Conservation (phyloP, 2,888 invertebrate genomes). For the Apodemia mormo region DNA sequence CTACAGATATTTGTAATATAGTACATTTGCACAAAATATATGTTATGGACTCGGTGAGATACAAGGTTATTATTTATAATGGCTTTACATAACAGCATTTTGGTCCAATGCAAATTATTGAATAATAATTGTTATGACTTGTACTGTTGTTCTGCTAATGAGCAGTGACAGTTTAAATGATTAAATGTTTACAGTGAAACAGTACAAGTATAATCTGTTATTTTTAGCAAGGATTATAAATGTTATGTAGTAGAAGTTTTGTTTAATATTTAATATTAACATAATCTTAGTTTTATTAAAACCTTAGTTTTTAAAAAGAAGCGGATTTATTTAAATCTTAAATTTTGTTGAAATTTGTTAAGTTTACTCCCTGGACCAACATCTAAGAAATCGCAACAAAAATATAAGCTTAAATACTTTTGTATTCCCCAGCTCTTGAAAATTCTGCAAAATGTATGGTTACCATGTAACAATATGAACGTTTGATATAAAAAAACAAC, state of each 20-base stretch:
- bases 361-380: background rate
- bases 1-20: constrained; percentile 29
- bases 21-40: constrained; percentile 24
- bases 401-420: background rate
- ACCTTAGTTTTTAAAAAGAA: background rate
- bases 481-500: background rate
- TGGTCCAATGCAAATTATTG: background rate
- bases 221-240: too few relatives aligned
- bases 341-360: background rate
- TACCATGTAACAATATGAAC: too few relatives aligned
- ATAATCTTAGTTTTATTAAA: too few relatives aligned
- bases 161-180: background rate
- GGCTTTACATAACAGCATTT: too few relatives aligned
- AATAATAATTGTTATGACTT: background rate
- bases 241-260: too few relatives aligned
- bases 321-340: background rate
- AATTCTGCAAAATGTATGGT: too few relatives aligned
- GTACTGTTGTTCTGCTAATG: background rate
- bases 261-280: too few relatives aligned
- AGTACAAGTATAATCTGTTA: background rate
- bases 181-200: background rate
- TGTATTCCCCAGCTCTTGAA: background rate
- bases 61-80: background rate
- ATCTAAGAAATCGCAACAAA: background rate
- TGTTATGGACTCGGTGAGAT: constrained; percentile 18